Percentiles rank a stretch among this genome's conserved stretches.
Evolutionary conservation across 2,113 vertebrate genomes (phyloP).

Genomic region (Grammomys dolichurus): DNA sequence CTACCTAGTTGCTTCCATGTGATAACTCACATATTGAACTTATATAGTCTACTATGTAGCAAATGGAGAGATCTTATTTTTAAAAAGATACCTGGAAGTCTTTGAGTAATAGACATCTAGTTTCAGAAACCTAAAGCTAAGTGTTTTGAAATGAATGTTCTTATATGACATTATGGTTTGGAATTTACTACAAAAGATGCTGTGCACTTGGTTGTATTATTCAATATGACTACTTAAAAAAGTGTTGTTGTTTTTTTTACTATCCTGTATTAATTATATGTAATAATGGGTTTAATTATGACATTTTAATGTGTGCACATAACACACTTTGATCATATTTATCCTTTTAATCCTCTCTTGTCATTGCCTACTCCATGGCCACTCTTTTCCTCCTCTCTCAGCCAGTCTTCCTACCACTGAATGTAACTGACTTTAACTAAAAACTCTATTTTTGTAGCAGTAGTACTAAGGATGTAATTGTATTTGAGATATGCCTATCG

Average conservation of each 20-base stretch:
- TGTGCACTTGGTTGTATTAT: background rate
- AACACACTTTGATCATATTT: background rate
- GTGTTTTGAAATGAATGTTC: background rate
- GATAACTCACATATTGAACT: background rate
- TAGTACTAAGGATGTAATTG: conserved; percentile 7
- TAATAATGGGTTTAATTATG: background rate
- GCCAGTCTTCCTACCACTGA: no score
- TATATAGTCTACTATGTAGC: background rate
- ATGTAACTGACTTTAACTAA: background rate
- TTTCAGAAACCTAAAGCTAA: conserved; percentile 2
- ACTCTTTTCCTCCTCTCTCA: background rate
- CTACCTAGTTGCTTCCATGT: background rate
- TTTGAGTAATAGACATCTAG: background rate
- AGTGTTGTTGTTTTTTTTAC: background rate
- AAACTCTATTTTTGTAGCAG: conserved; percentile 41
- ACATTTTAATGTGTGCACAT: background rate
- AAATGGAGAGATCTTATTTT: conserved; percentile 31
- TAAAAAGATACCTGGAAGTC: background rate
- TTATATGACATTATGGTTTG: background rate
- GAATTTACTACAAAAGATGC: conserved; percentile 20
- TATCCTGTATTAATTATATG: background rate
- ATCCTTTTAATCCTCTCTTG: background rate
- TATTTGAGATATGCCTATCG: conserved; percentile 47
- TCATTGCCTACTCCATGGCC: background rate
- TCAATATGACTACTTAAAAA: conserved; percentile 3